Evolutionary conservation across 2,888 invertebrate genomes (phyloP), one percentile per base, ranked within the genome.

Genomic region (Aromia moschata): DNA sequence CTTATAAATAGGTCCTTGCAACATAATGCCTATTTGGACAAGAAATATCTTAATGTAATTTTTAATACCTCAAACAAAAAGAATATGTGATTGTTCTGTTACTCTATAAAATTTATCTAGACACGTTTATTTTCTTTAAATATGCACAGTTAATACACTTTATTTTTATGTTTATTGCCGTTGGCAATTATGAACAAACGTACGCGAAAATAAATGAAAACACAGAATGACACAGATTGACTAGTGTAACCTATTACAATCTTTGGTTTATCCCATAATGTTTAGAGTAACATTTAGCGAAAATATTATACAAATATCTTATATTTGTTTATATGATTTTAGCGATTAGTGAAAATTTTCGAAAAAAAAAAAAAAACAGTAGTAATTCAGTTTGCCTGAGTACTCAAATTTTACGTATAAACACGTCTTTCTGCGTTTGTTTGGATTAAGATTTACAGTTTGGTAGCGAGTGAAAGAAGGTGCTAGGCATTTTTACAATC

Each of bases 221-320:
- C n/a, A n/a, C n/a, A n/a, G n/a, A n/a, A n/a, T n/a, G n/a, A n/a
- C n/a, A n/a, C n/a, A n/a, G n/a, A n/a, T n/a, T n/a, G n/a, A n/a
- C n/a, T n/a, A n/a, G n/a, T n/a, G n/a, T n/a, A n/a, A n/a, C n/a
- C n/a, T n/a, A n/a, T n/a, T n/a, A n/a, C n/a, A n/a, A n/a, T n/a
- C n/a, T n/a, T n/a, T n/a, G n/a, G n/a, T n/a, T n/a, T n/a, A n/a
- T n/a, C 31, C 2, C 33, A 36, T 47, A 47, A 1, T 46, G 33
- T 46, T 46, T 46, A 33, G n/a, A n/a, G 11, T 33, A 33, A 31
- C 37, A n/a, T 47, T 47, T 47, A 47, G 37, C 47, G 11, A 14
- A 9, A 47, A 15, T 37, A 16, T 18, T 36, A 11, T 16, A 36
- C 36, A 31, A 47, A 47, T 47, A 47, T 47, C 37, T 36, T 9